Evolutionary conservation across 2,113 vertebrate genomes (phyloP).

Genomic region (Vidua chalybeata): DNA sequence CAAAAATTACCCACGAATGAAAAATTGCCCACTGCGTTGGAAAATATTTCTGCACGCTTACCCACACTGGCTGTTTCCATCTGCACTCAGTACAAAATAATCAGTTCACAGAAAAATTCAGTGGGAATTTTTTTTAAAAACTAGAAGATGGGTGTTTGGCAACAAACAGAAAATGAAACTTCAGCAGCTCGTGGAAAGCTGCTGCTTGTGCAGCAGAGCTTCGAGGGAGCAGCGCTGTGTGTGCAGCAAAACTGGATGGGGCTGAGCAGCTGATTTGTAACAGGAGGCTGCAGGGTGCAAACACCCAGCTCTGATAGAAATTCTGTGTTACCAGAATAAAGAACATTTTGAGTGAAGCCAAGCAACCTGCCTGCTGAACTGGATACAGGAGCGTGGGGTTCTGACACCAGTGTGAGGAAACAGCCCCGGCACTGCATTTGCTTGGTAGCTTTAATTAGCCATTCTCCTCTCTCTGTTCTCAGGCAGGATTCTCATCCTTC

Average conservation of each 20-base stretch:
- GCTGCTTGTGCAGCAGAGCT: background rate
- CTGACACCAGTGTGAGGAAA: background rate
- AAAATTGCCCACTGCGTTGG: rapidly evolving
- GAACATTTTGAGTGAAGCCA: background rate
- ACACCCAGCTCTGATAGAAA: background rate
- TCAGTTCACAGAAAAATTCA: background rate
- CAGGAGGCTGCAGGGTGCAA: background rate
- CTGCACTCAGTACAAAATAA: background rate
- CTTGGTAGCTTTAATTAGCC: slow-evolving; percentile 31
- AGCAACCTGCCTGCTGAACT: background rate
- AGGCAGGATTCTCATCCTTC: slow-evolving; percentile 32
- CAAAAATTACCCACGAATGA: background rate
- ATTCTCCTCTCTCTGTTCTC: background rate
- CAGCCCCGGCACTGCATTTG: background rate
- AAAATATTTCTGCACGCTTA: background rate
- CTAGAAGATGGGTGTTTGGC: background rate
- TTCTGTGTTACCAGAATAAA: background rate
- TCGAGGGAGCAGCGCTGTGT: background rate
- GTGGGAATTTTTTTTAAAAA: background rate
- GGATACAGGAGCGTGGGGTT: background rate
- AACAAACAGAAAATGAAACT: background rate
- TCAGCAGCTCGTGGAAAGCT: background rate
- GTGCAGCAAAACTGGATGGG: background rate
- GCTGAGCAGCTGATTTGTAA: background rate
- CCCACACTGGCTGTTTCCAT: background rate